Base-by-base conservation (phyloP, 30 jellyfish, hydroid and myxozoan genomes). In the Phacellophora camtschatica region DNA sequence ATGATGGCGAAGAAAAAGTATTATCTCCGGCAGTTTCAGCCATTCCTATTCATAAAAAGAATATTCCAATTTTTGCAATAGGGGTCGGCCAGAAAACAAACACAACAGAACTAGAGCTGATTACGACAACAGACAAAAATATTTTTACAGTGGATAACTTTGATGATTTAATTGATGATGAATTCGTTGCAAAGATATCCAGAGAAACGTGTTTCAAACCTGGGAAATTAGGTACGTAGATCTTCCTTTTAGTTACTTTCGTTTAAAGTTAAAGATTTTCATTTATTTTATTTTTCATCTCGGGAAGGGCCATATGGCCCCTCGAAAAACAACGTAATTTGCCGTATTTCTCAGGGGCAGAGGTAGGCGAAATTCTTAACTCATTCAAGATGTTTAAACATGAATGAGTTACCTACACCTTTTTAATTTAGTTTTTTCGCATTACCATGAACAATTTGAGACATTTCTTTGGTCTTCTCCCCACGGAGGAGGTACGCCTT, bases 51-150 rank as follows among this genome's bases (percentile, higher is more conserved):
- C 95, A 68, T 23, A 9, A 20, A 4, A 34, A 54, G 16, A 57
- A 36, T 11, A 41, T 82, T 3, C 59, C 64, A 19, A 70, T 82
- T 18, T 68, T 31, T 42, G 95, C 95, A 1, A 30, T 82, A 30
- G 87, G 82, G 2, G 77, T 70, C 24, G 87, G 95, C 1, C 18
- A 27, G 3, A 31, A n/a, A 45, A 56, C 49, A 25, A 41, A 70
- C 32, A 31, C 1, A 29, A 20, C 63, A 5, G 82, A 82, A 63
- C 86, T 82, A 11, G 72, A 30, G 11, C 2, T 2, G 50, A 82
- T 82, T n/a, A 70, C 95, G 15, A 15, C 24, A 4, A 3, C 61
- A 1, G 35, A 50, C 6, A 24, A 55, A 0, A 51, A 68, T 25
- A 85, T 82, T 4, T 58, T 41, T 39, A 56, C 48, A 2, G 74